A percentile compares a stretch with the other conserved stretches of the same genome.
Conservation (phyloP, 2,113 vertebrate genomes). For the Alces alces region DNA sequence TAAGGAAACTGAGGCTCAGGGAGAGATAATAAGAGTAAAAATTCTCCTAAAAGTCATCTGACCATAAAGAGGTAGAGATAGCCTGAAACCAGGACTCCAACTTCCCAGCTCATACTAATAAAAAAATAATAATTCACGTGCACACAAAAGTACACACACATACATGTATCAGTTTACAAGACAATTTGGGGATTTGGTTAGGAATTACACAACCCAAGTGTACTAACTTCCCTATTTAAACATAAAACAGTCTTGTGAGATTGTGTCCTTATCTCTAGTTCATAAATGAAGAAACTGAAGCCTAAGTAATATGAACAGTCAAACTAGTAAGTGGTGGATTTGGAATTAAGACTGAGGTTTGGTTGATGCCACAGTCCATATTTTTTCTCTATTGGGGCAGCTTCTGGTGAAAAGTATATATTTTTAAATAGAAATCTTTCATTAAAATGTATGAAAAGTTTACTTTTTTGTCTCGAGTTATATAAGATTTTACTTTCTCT, state of each 20-base stretch:
- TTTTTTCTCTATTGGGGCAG: not conserved
- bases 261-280: not conserved
- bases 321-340: not conserved
- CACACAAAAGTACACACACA: not conserved
- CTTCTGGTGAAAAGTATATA: not conserved
- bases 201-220: not conserved
- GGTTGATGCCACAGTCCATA: not conserved
- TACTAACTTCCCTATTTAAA: not conserved
- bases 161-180: not conserved
- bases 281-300: not conserved
- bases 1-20: not conserved
- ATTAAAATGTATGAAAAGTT: constrained; percentile 10
- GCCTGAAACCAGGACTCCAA: not conserved
- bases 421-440: not conserved
- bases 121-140: not conserved
- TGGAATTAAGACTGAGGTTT: not conserved
- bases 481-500: constrained; percentile 7
- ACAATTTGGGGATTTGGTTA: not conserved
- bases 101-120: not conserved
- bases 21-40: not conserved
- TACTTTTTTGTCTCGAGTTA: not conserved
- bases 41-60: not conserved
- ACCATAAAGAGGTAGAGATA: not conserved
- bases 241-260: not conserved
- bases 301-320: not conserved